Evolutionary conservation across 2,888 invertebrate genomes (phyloP).

Genomic region (Tillus elongatus): DNA sequence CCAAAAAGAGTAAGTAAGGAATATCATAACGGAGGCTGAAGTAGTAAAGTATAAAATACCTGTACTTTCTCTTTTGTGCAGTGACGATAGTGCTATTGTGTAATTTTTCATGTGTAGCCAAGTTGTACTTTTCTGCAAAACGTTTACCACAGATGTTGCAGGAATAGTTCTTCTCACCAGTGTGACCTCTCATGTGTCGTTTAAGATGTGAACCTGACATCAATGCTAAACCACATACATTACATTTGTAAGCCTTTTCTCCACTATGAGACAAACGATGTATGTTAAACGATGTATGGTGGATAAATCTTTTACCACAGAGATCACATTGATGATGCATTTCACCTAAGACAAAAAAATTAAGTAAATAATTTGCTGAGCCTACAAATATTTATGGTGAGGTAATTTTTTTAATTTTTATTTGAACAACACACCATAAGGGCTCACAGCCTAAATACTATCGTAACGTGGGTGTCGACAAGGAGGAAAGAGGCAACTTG

Average conservation of each 20-base stretch:
- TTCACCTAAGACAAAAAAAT: constrained; percentile 27
- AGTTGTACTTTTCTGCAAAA: constrained; percentile 49
- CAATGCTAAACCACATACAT: constrained; percentile 51
- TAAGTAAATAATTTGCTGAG: background rate
- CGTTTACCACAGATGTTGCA: constrained; percentile 50
- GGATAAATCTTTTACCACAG: constrained; percentile 44
- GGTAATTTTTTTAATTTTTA: constrained; percentile 2
- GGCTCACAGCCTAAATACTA: too few relatives aligned
- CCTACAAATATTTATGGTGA: constrained; percentile 4
- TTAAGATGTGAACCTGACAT: constrained; percentile 58
- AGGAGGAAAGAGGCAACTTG: too few relatives aligned
- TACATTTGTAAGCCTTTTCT: constrained; percentile 51
- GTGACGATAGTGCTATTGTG: constrained; percentile 17
- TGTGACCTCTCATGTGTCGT: constrained; percentile 58
- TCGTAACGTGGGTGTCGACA: too few relatives aligned
- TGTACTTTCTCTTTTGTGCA: constrained; percentile 11
- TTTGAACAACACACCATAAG: too few relatives aligned
- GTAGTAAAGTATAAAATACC: constrained; percentile 5
- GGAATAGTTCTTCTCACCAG: constrained; percentile 52
- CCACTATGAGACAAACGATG: constrained; percentile 58
- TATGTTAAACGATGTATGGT: constrained; percentile 62
- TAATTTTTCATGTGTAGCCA: constrained; percentile 32
- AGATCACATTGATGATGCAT: constrained; percentile 35
- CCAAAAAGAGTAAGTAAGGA: too few relatives aligned
- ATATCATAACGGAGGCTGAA: too few relatives aligned